Conservation (phyloP, 53 echinoderm and acorn worm genomes). For the Actinopyga echinites region DNA sequence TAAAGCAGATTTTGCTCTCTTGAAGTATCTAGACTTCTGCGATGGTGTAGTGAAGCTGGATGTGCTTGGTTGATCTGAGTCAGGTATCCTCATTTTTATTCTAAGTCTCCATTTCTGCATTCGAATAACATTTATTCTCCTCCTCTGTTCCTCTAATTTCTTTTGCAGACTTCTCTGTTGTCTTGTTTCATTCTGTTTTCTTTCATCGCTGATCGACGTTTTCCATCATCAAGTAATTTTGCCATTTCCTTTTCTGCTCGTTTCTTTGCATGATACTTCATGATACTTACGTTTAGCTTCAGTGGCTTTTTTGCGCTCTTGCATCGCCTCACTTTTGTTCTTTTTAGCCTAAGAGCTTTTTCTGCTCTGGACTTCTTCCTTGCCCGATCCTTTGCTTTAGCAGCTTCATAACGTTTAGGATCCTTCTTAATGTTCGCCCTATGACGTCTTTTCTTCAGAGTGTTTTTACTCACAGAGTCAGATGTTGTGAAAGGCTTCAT, state of each 20-base stretch:
- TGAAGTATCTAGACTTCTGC: background rate
- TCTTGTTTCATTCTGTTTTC: background rate
- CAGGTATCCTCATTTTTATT: background rate
- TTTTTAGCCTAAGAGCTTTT: background rate
- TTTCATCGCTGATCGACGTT: background rate
- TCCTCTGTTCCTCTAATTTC: background rate
- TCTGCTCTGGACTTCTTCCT: slow-evolving; percentile 1
- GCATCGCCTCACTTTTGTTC: background rate
- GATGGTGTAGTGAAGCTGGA: background rate
- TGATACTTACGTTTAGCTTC: background rate
- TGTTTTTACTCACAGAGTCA: background rate
- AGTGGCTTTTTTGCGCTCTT: background rate
- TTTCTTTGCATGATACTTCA: slow-evolving; percentile 9
- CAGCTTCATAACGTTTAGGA: background rate
- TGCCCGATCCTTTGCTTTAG: background rate
- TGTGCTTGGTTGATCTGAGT: background rate
- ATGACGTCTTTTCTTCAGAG: background rate
- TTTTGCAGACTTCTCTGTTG: background rate
- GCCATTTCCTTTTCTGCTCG: background rate
- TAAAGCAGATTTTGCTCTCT: background rate
- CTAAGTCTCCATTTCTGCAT: background rate
- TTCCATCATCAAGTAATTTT: background rate
- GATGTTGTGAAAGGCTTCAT: background rate
- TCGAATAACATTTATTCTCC: background rate
- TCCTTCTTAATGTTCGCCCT: background rate